Conservation (phyloP, 2,113 vertebrate genomes). For the Nibea coibor region DNA sequence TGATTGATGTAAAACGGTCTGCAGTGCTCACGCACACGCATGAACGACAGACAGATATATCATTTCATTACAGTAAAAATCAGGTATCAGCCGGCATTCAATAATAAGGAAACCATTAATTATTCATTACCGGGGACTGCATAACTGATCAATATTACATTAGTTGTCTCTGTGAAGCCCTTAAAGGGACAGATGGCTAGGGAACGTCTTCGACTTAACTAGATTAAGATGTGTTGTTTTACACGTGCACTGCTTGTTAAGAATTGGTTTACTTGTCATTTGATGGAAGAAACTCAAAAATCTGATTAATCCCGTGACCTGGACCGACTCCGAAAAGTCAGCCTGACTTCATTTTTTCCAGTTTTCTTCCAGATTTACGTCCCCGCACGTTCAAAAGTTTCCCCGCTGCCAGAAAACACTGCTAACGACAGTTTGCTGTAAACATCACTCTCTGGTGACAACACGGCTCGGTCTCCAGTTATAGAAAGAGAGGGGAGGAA, state of each 20-base stretch:
- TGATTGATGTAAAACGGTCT: slow-evolving; percentile 43
- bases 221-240: background rate
- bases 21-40: slow-evolving; percentile 17
- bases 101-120: slow-evolving; percentile 37
- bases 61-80: slow-evolving; percentile 34
- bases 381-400: background rate
- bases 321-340: background rate
- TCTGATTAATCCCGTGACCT: background rate
- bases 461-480: background rate
- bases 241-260: background rate
- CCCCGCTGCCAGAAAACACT: background rate
- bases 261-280: background rate
- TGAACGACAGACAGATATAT: slow-evolving; percentile 6
- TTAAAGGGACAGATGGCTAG: slow-evolving; percentile 16
- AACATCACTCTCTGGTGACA: background rate
- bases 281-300: background rate
- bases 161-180: slow-evolving; percentile 17
- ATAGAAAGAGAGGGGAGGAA: background rate
- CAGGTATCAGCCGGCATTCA: slow-evolving; percentile 21
- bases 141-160: slow-evolving; percentile 61
- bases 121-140: slow-evolving; percentile 43
- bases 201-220: slow-evolving; percentile 1
- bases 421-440: background rate
- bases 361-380: background rate
- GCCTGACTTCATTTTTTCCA: background rate